phyloP scores from a whole-genome alignment of 2,113 vertebrate species.

The Platysteira castanea region DNA sequence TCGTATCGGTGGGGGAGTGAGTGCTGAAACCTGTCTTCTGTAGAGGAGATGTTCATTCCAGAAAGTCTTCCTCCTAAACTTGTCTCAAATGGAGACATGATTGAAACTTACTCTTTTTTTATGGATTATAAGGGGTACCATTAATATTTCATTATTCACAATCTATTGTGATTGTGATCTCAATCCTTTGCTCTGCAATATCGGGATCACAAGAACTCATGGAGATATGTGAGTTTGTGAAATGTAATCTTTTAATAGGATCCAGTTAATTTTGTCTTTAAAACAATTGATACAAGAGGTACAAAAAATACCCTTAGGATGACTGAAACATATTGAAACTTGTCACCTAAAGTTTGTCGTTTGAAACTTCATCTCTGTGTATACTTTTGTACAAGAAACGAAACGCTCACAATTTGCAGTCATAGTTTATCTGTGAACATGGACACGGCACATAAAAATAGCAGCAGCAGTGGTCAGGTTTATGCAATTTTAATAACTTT shows the following conservation, averaged over 20 bases:
- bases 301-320: not conserved
- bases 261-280: not conserved
- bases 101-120: not conserved
- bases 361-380: not conserved
- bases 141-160: not conserved
- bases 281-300: not conserved
- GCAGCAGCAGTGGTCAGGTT: not conserved
- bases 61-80: not conserved
- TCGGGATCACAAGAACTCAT: not conserved
- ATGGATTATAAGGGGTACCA: not conserved
- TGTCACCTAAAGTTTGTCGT: not conserved
- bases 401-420: not conserved
- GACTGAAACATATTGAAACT: not conserved
- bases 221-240: not conserved
- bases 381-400: not conserved
- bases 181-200: not conserved
- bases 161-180: not conserved
- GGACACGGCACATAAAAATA: not conserved
- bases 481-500: not conserved
- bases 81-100: not conserved
- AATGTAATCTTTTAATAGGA: not conserved
- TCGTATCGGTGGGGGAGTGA: not conserved
- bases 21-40: not conserved
- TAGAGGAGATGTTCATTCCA: not conserved
- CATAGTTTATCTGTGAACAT: not conserved